These are phyloP conservation scores for Diabrotica balteata DNA, from an alignment of 2,888 invertebrate species.

Conservation along the genomic window DNA sequence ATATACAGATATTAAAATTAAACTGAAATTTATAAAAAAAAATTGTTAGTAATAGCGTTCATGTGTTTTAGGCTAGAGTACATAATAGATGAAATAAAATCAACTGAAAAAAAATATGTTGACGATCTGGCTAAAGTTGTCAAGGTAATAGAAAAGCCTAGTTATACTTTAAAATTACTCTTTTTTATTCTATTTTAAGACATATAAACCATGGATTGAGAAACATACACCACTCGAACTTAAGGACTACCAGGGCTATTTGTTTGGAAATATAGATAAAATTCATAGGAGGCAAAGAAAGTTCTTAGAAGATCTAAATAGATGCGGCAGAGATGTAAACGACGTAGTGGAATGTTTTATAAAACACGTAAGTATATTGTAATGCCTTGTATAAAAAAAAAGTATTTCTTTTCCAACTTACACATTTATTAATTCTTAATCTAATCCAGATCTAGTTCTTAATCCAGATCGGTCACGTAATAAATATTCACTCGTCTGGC, in stretches of 20 bases:
- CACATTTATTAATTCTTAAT: too few relatives aligned
- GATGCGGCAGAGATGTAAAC: constrained; percentile 42
- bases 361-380: constrained; percentile 45
- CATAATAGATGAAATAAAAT: constrained; percentile 53
- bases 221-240: constrained; percentile 35
- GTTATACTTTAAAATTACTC: neutral
- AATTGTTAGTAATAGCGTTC: too few relatives aligned
- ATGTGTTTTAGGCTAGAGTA: constrained; percentile 47
- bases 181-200: constrained; percentile 42
- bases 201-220: constrained; percentile 51
- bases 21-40: too few relatives aligned
- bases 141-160: constrained; percentile 38
- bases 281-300: constrained; percentile 46
- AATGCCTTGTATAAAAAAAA: neutral
- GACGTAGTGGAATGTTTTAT: constrained; percentile 50
- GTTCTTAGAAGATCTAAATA: constrained; percentile 47
- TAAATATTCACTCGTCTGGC: neutral
- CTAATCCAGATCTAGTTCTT: too few relatives aligned
- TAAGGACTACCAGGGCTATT: constrained; percentile 35
- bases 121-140: constrained; percentile 50
- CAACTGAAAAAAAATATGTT: constrained; percentile 55
- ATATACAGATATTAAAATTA: too few relatives aligned
- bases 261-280: constrained; percentile 53
- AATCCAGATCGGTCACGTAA: neutral
- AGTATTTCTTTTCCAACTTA: neutral